Conservation (phyloP, 2,113 vertebrate genomes). For the Brienomyrus brachyistius region DNA sequence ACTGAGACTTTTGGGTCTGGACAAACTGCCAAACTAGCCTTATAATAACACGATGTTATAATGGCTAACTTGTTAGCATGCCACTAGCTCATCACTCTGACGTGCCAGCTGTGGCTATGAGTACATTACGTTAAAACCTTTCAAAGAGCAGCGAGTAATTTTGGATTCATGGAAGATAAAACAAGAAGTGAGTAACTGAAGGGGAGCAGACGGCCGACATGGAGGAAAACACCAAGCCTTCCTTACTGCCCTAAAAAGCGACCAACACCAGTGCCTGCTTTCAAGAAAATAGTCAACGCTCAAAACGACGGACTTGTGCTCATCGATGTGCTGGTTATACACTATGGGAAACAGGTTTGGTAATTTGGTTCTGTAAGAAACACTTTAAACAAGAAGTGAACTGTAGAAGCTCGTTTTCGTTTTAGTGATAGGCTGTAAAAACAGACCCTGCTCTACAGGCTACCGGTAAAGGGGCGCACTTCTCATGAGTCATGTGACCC, state of each 20-base stretch:
- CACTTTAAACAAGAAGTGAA: background rate
- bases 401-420: background rate
- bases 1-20: background rate
- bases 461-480: constrained; percentile 36
- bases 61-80: constrained; percentile 3
- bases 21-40: background rate
- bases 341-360: background rate
- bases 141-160: background rate
- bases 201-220: background rate
- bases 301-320: background rate
- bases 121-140: background rate
- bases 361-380: background rate
- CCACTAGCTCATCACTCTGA: background rate
- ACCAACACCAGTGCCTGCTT: background rate
- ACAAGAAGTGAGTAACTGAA: background rate
- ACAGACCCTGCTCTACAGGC: background rate
- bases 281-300: background rate
- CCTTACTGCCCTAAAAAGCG: background rate
- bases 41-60: background rate
- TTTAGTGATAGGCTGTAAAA: background rate
- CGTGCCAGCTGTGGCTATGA: background rate
- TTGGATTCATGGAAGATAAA: background rate
- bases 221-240: background rate
- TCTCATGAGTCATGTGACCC: constrained; percentile 54
- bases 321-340: background rate